phyloP scores from a whole-genome alignment of 2,797 vertebrate species.

The Karalla daura region DNA sequence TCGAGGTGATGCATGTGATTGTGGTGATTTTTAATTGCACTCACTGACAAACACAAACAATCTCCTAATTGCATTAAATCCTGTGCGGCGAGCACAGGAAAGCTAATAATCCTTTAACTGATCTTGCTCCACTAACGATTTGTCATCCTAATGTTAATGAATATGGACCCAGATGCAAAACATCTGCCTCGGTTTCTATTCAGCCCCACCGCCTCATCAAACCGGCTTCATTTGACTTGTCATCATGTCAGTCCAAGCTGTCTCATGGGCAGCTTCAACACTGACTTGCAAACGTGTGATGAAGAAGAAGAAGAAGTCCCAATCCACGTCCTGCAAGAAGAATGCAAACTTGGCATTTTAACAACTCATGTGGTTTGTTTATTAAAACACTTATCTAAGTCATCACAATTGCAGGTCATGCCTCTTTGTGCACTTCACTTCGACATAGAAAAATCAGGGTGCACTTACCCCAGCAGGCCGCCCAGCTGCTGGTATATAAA shows the following conservation, averaged over 20 bases:
- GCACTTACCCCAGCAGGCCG: no score
- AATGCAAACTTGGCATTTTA: no score
- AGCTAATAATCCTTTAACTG: conserved; percentile 15
- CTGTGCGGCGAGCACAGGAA: background rate
- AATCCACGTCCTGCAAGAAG: no score
- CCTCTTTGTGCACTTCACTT: no score
- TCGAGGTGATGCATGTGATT: background rate
- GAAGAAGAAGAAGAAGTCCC: no score
- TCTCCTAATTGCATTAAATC: background rate
- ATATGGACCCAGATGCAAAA: conserved; percentile 51
- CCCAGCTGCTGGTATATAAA: no score
- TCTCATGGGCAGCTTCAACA: background rate
- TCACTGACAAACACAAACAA: background rate
- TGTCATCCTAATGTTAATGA: conserved; percentile 42
- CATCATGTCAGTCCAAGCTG: background rate
- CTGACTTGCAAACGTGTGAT: no score
- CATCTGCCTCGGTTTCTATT: conserved; percentile 51
- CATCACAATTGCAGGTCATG: no score
- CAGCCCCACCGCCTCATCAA: conserved; percentile 18
- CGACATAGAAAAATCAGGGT: no score
- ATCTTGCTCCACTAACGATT: conserved; percentile 14
- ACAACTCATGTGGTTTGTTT: no score
- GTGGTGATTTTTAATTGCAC: conserved; percentile 2
- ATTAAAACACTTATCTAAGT: no score
- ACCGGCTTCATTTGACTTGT: conserved; percentile 10